Conservation (phyloP, 2,113 vertebrate species). For the Rhinogobius similis region DNA sequence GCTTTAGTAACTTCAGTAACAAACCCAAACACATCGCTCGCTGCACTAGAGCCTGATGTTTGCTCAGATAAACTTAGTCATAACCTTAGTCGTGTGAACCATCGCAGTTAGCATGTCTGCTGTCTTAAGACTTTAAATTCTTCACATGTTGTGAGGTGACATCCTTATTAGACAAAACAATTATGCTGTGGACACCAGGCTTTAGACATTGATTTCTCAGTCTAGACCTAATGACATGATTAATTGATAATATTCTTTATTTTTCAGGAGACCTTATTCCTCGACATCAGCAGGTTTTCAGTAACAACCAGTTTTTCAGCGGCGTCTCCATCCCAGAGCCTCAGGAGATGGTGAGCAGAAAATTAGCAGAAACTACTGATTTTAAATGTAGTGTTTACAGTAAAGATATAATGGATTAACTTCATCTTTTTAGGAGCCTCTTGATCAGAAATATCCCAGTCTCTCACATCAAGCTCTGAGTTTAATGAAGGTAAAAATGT, state of each 20-base stretch:
- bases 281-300: constrained; percentile 95
- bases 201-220: background rate
- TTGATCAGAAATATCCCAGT: constrained; percentile 89
- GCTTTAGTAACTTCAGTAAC: no score
- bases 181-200: no score
- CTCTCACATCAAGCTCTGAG: constrained; percentile 84
- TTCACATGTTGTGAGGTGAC: no score
- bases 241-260: constrained; percentile 7
- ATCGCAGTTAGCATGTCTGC: no score
- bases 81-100: no score
- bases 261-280: constrained; percentile 90
- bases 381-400: no score
- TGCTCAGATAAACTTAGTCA: no score
- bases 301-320: constrained; percentile 94
- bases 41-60: no score
- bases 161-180: no score
- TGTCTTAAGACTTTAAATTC: no score
- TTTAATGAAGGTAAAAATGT: constrained; percentile 88
- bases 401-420: background rate
- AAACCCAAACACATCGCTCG: no score
- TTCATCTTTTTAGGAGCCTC: constrained; percentile 79
- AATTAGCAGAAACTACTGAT: no score
- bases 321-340: constrained; percentile 92
- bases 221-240: background rate
- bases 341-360: constrained; percentile 86